A percentile compares a stretch with the other conserved stretches of the same genome.
Evolutionary conservation across 2,888 invertebrate species (phyloP).

Genomic region (Synanthedon tipuliformis): DNA sequence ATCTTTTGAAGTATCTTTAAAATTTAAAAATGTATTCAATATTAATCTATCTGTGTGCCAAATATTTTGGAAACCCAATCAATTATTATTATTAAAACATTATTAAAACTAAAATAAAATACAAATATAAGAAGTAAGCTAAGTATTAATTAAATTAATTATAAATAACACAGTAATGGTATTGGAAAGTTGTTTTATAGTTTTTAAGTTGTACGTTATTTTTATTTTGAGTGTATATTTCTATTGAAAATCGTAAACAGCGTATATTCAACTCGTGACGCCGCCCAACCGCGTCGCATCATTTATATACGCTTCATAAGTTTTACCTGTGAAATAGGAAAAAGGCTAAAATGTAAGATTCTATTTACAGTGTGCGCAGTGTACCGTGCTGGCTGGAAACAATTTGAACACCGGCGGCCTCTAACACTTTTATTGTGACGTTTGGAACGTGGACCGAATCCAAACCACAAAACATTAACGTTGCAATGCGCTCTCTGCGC

Average conservation of each 20-base stretch:
- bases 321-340: not conserved
- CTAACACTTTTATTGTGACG: slow-evolving; percentile 52
- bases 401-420: slow-evolving; percentile 42
- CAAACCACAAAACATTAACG: slow-evolving; percentile 54
- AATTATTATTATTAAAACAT: too few species aligned
- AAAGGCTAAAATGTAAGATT: not conserved
- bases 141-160: too few species aligned
- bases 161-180: too few species aligned
- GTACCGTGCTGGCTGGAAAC: slow-evolving; percentile 37
- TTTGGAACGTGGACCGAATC: slow-evolving; percentile 48
- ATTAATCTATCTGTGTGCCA: too few species aligned
- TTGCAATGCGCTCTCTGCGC: slow-evolving; percentile 47
- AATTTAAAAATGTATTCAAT: too few species aligned
- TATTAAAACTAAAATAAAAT: too few species aligned
- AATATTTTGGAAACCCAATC: too few species aligned
- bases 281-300: not conserved
- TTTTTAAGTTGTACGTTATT: not conserved
- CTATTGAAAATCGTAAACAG: not conserved
- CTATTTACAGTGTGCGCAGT: slow-evolving; percentile 3
- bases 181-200: too few species aligned
- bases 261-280: slow-evolving; percentile 1
- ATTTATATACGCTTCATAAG: not conserved
- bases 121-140: too few species aligned
- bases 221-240: not conserved
- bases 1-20: too few species aligned